Conservation (phyloP, 2,797 vertebrate species). For the Sarcophilus harrisii region DNA sequence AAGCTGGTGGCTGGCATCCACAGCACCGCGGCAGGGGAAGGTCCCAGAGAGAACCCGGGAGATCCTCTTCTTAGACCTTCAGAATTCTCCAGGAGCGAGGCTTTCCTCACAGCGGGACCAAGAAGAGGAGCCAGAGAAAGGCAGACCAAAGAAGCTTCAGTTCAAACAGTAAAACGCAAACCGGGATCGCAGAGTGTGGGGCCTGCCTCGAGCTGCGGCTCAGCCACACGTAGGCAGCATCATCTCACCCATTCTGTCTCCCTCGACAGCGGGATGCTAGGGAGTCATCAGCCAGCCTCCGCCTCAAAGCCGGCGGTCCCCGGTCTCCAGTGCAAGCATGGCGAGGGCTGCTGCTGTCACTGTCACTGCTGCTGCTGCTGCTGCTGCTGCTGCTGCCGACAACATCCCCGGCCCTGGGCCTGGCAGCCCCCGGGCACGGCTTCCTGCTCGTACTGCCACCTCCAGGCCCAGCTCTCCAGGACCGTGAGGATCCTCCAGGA, state of each 20-base stretch:
- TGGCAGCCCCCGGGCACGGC: background rate
- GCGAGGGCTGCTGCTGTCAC: background rate
- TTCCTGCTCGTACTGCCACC: constrained; percentile 33
- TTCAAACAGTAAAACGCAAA: constrained; percentile 68
- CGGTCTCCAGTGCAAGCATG: background rate
- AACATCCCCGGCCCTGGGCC: constrained; percentile 12
- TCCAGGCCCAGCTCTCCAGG: constrained; percentile 66
- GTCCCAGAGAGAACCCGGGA: constrained; percentile 7
- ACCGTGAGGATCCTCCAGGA: constrained; percentile 70
- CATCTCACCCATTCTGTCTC: constrained; percentile 78
- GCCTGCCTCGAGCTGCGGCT: background rate
- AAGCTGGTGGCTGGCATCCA: constrained; percentile 68
- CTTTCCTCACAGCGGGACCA: background rate
- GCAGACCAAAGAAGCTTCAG: constrained; percentile 65
- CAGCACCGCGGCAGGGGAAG: constrained; percentile 39
- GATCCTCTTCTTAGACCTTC: background rate
- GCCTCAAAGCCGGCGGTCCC: background rate
- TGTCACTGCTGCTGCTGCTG: background rate
- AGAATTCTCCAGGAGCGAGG: background rate
- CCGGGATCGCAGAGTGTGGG: background rate
- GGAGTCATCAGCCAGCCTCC: rapidly evolving
- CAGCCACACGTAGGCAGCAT: background rate
- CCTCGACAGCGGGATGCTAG: constrained; percentile 73
- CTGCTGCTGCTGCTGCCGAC: constrained; percentile 50
- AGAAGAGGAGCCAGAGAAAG: background rate